These are phyloP conservation scores for Solen grandis DNA, from an alignment of 1,140 invertebrate genomes.

Conservation along the genomic window DNA sequence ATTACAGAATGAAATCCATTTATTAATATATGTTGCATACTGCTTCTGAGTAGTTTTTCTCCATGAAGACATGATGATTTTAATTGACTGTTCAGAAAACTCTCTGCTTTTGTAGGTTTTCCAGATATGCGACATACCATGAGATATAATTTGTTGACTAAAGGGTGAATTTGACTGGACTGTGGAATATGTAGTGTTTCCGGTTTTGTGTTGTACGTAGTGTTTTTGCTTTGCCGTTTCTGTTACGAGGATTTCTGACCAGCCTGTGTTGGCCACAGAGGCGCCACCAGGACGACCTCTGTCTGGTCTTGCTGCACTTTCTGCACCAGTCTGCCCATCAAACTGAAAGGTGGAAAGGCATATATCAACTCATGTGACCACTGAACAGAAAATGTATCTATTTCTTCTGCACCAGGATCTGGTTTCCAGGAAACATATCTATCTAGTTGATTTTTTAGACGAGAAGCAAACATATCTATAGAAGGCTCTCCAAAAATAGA, in stretches of 20 bases:
- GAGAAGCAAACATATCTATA: conserved; percentile 58
- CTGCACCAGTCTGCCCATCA: conserved; percentile 21
- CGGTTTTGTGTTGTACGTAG: no score
- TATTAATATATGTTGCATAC: conserved; percentile 26
- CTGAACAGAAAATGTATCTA: conserved; percentile 54
- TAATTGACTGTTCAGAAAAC: conserved; percentile 28
- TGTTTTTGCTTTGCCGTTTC: background rate
- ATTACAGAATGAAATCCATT: conserved; percentile 13
- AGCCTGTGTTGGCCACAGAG: conserved; percentile 54
- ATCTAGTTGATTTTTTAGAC: conserved; percentile 43
- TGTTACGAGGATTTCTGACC: background rate
- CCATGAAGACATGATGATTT: conserved; percentile 43
- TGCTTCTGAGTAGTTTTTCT: conserved; percentile 16
- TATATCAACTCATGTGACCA: conserved; percentile 45
- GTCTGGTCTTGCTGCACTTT: conserved; percentile 18
- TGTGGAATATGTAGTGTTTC: background rate
- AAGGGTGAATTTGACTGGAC: background rate
- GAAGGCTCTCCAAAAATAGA: background rate
- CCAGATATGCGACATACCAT: conserved; percentile 39
- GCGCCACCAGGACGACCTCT: conserved; percentile 33
- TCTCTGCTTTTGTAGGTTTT: background rate
- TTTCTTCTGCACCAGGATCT: conserved; percentile 41
- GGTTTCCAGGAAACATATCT: conserved; percentile 55
- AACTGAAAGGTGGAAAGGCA: conserved; percentile 56
- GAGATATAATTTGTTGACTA: conserved; percentile 8